Percentiles rank a stretch among this genome's conserved stretches.
Evolutionary conservation across 2,797 vertebrate species (phyloP).

Genomic region (Cuculus canorus): DNA sequence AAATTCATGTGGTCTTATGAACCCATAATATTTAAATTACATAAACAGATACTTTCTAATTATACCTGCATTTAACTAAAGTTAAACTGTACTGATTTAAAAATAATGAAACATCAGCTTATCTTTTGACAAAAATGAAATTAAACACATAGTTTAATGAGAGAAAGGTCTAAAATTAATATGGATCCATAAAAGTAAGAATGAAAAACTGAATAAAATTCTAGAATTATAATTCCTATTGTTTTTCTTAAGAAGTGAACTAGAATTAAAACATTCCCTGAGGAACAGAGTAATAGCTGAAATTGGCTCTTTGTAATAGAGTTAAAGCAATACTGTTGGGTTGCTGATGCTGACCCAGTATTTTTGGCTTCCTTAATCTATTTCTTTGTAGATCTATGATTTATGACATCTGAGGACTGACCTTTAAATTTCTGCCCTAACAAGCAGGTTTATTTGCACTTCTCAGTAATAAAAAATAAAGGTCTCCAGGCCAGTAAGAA

Average conservation of each 20-base stretch:
- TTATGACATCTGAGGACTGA: conserved; percentile 41
- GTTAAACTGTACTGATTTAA: background rate
- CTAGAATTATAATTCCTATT: background rate
- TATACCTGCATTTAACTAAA: conserved; percentile 23
- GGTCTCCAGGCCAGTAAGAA: conserved; percentile 2
- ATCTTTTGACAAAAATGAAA: background rate
- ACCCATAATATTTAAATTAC: background rate
- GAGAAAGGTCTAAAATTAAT: background rate
- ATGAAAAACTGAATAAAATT: background rate
- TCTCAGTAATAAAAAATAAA: conserved; percentile 41
- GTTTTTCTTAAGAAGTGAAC: background rate
- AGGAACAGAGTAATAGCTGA: conserved; percentile 35
- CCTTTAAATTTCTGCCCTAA: conserved; percentile 59
- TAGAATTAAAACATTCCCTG: conserved; percentile 27
- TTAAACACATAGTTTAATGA: background rate
- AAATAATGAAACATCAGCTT: background rate
- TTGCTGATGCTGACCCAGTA: conserved; percentile 25
- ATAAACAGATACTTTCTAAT: conserved; percentile 8
- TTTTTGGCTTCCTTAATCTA: conserved; percentile 40
- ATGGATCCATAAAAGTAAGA: background rate
- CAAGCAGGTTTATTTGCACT: conserved; percentile 55
- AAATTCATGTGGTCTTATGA: background rate
- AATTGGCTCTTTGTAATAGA: conserved; percentile 25
- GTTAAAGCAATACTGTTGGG: conserved; percentile 24
- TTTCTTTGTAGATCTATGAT: conserved; percentile 50